A percentile compares a stretch with the other conserved stretches of the same genome.
phyloP scores from a whole-genome alignment of 2,113 vertebrate species.

The Rhodinocichla rosea region DNA sequence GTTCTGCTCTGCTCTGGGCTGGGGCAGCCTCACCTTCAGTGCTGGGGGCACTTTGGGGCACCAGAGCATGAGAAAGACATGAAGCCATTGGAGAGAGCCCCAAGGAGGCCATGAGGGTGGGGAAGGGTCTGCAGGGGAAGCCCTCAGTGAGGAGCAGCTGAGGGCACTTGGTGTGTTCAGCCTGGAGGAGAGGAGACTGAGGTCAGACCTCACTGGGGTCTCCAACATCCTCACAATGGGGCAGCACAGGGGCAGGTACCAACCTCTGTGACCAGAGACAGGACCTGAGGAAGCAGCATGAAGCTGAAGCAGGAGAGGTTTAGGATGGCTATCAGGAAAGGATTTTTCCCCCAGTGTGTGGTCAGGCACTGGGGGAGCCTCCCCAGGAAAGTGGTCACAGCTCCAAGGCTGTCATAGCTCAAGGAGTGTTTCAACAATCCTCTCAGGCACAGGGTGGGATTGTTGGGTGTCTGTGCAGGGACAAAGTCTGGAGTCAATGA shows the following conservation, averaged over 20 bases:
- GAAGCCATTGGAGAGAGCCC: accelerated
- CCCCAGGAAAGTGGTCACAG: background rate
- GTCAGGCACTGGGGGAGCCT: background rate
- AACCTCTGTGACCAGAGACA: background rate
- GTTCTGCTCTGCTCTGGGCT: background rate
- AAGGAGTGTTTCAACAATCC: background rate
- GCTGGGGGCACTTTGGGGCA: background rate
- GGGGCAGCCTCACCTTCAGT: background rate
- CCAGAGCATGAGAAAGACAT: background rate
- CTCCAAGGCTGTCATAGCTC: background rate
- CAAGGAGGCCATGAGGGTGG: too few relatives aligned
- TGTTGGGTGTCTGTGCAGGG: too few relatives aligned
- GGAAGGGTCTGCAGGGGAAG: too few relatives aligned
- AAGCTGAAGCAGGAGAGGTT: background rate
- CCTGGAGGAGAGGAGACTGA: too few relatives aligned
- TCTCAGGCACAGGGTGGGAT: background rate
- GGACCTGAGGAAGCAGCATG: background rate
- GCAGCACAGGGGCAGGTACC: too few relatives aligned
- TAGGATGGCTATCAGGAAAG: background rate
- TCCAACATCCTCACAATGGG: too few relatives aligned
- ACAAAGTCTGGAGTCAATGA: background rate
- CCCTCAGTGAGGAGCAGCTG: too few relatives aligned
- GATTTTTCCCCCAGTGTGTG: background rate
- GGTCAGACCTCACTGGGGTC: too few relatives aligned
- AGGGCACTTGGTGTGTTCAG: too few relatives aligned